phyloP scores from a whole-genome alignment of 2,113 vertebrate genomes.

The Furnarius figulus region DNA sequence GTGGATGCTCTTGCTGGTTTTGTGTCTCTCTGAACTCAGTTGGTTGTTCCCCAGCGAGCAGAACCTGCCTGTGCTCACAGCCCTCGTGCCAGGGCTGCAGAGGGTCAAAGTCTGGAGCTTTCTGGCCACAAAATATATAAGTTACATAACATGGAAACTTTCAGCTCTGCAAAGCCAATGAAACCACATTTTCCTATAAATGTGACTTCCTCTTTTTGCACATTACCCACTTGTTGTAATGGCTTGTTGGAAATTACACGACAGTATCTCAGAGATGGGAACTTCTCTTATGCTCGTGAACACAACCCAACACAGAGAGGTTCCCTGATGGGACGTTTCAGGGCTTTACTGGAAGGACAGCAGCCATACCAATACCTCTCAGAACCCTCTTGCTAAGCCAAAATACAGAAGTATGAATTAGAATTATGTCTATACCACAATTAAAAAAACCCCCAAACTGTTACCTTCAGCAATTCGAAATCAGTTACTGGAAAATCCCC shows the following conservation, averaged over 20 bases:
- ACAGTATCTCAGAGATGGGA: constrained; percentile 5
- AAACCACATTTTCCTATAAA: constrained; percentile 58
- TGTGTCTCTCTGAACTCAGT: background rate
- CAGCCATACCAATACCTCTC: background rate
- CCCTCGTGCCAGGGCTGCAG: background rate
- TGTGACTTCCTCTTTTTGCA: constrained; percentile 23
- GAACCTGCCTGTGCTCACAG: background rate
- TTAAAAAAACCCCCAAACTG: background rate
- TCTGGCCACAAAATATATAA: background rate
- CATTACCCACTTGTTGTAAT: background rate
- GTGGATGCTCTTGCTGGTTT: background rate
- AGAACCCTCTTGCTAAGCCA: background rate
- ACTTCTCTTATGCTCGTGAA: background rate
- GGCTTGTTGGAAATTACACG: background rate
- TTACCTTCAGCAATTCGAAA: background rate
- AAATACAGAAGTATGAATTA: background rate
- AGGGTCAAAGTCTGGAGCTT: background rate
- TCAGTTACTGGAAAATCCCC: background rate
- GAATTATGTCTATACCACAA: background rate
- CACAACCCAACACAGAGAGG: background rate
- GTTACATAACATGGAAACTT: constrained; percentile 50
- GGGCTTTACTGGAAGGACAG: background rate
- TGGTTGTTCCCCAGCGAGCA: background rate
- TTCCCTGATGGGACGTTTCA: background rate
- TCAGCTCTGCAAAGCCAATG: constrained; percentile 47